phyloP scores from a whole-genome alignment of 2,888 invertebrate species.

The Drosophila paranaensis region DNA sequence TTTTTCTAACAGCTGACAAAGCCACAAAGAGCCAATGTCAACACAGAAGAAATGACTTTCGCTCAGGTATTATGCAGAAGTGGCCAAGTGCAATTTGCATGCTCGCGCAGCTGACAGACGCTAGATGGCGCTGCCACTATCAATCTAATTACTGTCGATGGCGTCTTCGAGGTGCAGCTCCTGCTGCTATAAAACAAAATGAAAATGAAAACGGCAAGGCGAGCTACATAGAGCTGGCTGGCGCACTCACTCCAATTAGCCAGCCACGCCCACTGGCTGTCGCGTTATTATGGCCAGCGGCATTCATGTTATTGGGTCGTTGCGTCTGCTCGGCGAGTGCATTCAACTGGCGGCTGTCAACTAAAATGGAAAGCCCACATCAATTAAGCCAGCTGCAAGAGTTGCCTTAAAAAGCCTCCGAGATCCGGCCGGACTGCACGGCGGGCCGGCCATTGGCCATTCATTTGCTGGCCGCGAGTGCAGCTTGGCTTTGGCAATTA shows the following conservation, averaged over 20 bases:
- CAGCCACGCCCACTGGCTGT: conserved; percentile 24
- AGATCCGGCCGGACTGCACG: conserved; percentile 17
- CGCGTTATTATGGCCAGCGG: conserved; percentile 7
- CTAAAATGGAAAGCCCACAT: conserved; percentile 80
- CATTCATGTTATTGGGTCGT: conserved; percentile 56
- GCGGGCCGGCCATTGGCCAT: neutral
- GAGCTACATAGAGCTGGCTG: neutral
- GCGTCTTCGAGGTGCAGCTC: conserved; percentile 16
- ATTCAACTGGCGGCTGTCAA: conserved; percentile 60
- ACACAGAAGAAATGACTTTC: conserved; percentile 64
- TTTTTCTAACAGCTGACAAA: conserved; percentile 14
- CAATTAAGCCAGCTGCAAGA: conserved; percentile 66
- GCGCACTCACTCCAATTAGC: conserved; percentile 60
- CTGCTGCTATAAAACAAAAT: neutral
- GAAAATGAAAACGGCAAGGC: neutral
- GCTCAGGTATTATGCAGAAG: conserved; percentile 63
- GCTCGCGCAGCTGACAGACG: conserved; percentile 18
- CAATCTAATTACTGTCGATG: conserved; percentile 81
- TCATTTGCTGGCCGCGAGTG: conserved; percentile 15
- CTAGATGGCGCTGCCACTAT: conserved; percentile 56
- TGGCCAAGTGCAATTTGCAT: conserved; percentile 60
- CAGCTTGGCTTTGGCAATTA: conserved; percentile 55
- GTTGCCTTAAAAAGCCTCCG: conserved; percentile 16
- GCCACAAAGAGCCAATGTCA: conserved; percentile 34
- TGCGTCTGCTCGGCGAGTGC: conserved; percentile 46